These are phyloP conservation scores for Miltochrista miniata DNA, from an alignment of 2,888 invertebrate genomes.

Conservation along the genomic window DNA sequence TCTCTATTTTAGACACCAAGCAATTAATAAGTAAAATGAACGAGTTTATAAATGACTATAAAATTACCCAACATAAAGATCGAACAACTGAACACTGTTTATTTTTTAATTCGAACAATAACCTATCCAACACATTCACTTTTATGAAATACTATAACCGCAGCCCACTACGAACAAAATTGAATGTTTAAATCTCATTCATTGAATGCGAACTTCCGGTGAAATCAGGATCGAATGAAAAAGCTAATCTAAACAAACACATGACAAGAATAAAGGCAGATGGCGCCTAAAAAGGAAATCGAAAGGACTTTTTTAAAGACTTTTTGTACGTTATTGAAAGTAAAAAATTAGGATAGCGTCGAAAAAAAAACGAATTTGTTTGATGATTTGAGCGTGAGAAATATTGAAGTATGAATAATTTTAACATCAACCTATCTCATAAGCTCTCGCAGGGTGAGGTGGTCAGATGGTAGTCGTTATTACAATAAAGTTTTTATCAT, in stretches of 20 bases:
- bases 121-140: constrained; percentile 21
- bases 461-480: too few relatives aligned
- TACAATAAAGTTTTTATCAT: too few relatives aligned
- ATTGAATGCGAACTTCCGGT: constrained; percentile 69
- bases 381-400: constrained; percentile 45
- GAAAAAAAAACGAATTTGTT: constrained; percentile 67
- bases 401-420: constrained; percentile 12
- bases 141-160: constrained; percentile 26
- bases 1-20: too few relatives aligned
- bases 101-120: constrained; percentile 4
- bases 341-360: constrained; percentile 64
- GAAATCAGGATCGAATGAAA: constrained; percentile 63
- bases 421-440: neutral
- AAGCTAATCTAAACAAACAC: constrained; percentile 73
- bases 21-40: too few relatives aligned
- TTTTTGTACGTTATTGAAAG: constrained; percentile 52
- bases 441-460: neutral
- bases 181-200: constrained; percentile 56
- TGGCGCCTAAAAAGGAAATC: constrained; percentile 82
- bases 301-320: constrained; percentile 70
- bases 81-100: too few relatives aligned
- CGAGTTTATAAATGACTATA: too few relatives aligned
- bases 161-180: constrained; percentile 51
- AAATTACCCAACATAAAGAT: too few relatives aligned
- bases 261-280: constrained; percentile 74